These are phyloP conservation scores for Drosophila arawakana DNA, from an alignment of 1,140 invertebrate genomes.

Conservation along the genomic window DNA sequence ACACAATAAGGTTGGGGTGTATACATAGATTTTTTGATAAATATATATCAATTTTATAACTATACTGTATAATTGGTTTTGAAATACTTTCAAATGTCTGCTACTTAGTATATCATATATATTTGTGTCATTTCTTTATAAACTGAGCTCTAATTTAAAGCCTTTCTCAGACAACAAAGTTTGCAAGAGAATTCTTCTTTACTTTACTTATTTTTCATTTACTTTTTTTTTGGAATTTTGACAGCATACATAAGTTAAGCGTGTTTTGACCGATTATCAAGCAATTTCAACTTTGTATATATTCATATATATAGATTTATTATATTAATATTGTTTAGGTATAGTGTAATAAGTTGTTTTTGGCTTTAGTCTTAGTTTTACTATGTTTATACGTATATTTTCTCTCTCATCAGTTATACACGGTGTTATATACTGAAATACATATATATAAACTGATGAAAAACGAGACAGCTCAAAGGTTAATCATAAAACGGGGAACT, in stretches of 20 bases:
- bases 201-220: conserved; percentile 20
- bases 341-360: conserved; percentile 65
- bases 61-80: conserved; percentile 71
- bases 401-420: conserved; percentile 32
- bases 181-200: conserved; percentile 14
- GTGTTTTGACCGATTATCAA: conserved; percentile 79
- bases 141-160: conserved; percentile 17
- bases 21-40: conserved; percentile 67
- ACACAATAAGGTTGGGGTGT: conserved; percentile 65
- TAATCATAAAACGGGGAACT: conserved; percentile 37
- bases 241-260: conserved; percentile 59
- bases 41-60: conserved; percentile 63
- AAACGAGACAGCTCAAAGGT: conserved; percentile 36
- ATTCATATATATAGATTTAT: conserved; percentile 37
- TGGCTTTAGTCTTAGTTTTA: conserved; percentile 80
- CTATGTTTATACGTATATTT: conserved; percentile 67
- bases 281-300: conserved; percentile 76
- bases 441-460: conserved; percentile 39
- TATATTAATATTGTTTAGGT: conserved; percentile 58
- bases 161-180: conserved; percentile 31
- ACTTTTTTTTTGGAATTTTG: conserved; percentile 41
- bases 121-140: conserved; percentile 36
- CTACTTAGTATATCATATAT: conserved; percentile 39
- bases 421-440: conserved; percentile 25
- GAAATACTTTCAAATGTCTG: conserved; percentile 70